Evolutionary conservation across 2,113 vertebrate genomes (phyloP).

Genomic region (Himantopus leucocephalus): DNA sequence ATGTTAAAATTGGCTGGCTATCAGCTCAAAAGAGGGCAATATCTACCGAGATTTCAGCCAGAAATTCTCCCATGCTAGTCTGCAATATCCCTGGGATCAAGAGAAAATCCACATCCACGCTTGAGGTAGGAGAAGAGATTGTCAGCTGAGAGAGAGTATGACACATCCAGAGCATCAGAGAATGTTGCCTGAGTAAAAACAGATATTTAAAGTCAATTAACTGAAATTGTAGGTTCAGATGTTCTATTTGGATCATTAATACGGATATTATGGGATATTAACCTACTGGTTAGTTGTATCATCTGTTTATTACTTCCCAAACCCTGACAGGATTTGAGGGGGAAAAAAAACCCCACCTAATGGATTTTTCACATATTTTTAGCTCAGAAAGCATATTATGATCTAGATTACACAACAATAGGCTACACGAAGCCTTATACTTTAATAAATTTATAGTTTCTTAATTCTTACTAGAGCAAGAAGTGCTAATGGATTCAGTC

Average conservation of each 20-base stretch:
- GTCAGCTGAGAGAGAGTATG: background rate
- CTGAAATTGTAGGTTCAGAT: background rate
- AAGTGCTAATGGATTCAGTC: background rate
- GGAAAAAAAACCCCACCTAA: background rate
- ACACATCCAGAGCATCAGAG: background rate
- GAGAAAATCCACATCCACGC: background rate
- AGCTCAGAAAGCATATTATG: background rate
- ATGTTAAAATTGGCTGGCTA: background rate
- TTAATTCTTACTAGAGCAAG: background rate
- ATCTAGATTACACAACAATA: background rate
- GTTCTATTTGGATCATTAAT: background rate
- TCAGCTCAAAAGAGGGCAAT: rapidly evolving
- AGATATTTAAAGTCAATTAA: background rate
- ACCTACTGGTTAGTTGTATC: background rate
- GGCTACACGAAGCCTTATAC: background rate
- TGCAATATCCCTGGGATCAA: background rate
- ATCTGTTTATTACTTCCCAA: background rate
- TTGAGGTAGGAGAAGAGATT: background rate
- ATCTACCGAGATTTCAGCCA: background rate
- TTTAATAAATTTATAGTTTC: background rate
- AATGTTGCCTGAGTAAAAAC: background rate
- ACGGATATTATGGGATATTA: background rate
- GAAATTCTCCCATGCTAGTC: background rate
- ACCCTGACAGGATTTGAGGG: background rate
- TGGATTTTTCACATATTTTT: background rate